These are phyloP conservation scores for Calliopum simillimum DNA, from an alignment of 2,888 invertebrate species.

Conservation along the genomic window DNA sequence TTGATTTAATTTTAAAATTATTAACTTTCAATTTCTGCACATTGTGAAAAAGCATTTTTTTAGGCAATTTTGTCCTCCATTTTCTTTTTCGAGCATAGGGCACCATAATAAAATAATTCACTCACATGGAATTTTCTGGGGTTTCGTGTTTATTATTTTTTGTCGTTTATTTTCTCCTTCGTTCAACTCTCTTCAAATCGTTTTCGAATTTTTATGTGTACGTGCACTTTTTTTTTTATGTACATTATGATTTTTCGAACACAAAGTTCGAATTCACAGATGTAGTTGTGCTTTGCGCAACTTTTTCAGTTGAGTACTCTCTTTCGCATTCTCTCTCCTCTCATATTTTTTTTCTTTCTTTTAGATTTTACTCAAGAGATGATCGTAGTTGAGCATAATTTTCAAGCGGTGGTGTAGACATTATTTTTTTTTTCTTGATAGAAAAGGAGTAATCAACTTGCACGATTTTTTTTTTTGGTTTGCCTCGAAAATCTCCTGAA, in stretches of 20 bases:
- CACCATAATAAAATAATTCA: neutral
- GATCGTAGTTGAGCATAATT: neutral
- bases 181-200: neutral
- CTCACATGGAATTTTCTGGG: slow-evolving; percentile 21
- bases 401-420: neutral
- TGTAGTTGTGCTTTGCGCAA: neutral
- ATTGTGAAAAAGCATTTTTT: neutral
- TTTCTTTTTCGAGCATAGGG: slow-evolving; percentile 29
- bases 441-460: too few relatives aligned
- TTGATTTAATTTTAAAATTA: neutral
- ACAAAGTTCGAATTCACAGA: neutral
- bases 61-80: slow-evolving; percentile 28
- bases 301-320: neutral
- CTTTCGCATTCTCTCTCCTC: neutral
- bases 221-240: slow-evolving; percentile 10
- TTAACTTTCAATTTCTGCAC: neutral
- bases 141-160: slow-evolving; percentile 5
- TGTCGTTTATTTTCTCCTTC: neutral
- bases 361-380: neutral
- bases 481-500: too few relatives aligned
- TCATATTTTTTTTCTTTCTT: neutral
- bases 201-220: slow-evolving; percentile 19
- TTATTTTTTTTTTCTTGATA: too few relatives aligned
- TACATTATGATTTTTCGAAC: slow-evolving; percentile 31
- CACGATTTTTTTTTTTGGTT: too few relatives aligned